Percentiles rank a stretch among this genome's conserved stretches.
Evolutionary conservation across 2,888 invertebrate genomes (phyloP).

Genomic region (Timandra comae): DNA sequence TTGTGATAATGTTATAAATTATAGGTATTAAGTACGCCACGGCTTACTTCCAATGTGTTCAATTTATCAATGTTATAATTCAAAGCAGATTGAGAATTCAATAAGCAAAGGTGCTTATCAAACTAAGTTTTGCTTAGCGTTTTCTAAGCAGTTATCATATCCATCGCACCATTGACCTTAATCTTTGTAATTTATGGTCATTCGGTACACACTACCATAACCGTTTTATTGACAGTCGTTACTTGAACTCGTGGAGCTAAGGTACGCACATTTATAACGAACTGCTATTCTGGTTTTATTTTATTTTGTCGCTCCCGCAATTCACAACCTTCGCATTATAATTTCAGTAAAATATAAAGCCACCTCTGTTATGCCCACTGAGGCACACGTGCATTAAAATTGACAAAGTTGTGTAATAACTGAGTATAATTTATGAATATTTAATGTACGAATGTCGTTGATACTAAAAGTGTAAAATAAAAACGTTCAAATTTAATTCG

Average conservation of each 20-base stretch:
- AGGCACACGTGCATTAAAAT: constrained; percentile 25
- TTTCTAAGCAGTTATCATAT: constrained; percentile 61
- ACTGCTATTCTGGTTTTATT: constrained; percentile 14
- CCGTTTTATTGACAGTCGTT: constrained; percentile 66
- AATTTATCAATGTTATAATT: constrained; percentile 6
- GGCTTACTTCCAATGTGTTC: neutral
- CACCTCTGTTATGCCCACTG: too few relatives aligned
- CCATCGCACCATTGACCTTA: constrained; percentile 69
- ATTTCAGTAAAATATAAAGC: constrained; percentile 18
- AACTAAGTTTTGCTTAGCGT: constrained; percentile 27
- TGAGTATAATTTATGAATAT: constrained; percentile 30
- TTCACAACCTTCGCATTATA: constrained; percentile 21
- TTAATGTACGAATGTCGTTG: constrained; percentile 27
- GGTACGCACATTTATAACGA: constrained; percentile 38
- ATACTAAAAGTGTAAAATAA: constrained; percentile 28
- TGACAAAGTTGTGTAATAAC: constrained; percentile 29
- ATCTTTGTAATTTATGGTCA: constrained; percentile 69
- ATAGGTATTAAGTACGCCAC: neutral
- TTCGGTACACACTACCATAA: constrained; percentile 63
- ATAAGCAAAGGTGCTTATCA: constrained; percentile 16
- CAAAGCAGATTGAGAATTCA: constrained; percentile 19
- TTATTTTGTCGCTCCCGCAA: constrained; percentile 5
- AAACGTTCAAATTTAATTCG: constrained; percentile 5
- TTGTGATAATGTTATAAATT: neutral
- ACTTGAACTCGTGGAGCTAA: constrained; percentile 53